Percentiles rank a stretch among this genome's conserved stretches.
Evolutionary conservation across 2,888 invertebrate species (phyloP).

Genomic region (Morinoia aosen): DNA sequence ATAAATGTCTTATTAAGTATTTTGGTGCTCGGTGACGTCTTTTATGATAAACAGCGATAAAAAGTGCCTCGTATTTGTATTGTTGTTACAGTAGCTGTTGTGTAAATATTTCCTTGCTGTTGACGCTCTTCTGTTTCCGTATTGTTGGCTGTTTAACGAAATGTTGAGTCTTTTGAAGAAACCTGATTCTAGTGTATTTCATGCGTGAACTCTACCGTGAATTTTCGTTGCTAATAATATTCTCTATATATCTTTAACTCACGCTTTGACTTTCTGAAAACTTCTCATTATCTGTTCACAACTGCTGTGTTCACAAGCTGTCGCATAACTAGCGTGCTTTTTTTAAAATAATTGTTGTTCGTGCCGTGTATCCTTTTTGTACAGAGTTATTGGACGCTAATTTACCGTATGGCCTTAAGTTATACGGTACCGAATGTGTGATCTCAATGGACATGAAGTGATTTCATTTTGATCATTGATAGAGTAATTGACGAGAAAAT

Average conservation of each 20-base stretch:
- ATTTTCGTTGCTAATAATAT: background rate
- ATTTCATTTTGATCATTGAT: background rate
- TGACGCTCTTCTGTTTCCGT: constrained; percentile 6
- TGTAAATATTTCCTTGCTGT: constrained; percentile 40
- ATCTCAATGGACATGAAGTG: background rate
- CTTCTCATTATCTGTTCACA: background rate
- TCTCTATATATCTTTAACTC: background rate
- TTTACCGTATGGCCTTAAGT: background rate
- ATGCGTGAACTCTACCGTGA: background rate
- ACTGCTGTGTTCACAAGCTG: background rate
- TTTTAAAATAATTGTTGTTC: background rate
- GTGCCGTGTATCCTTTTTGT: background rate
- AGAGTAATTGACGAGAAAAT: background rate
- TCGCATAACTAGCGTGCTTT: background rate
- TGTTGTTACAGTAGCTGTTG: constrained; percentile 19
- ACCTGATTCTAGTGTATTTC: background rate
- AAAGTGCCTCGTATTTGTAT: constrained; percentile 16
- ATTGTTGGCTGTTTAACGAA: constrained; percentile 12
- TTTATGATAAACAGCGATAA: constrained; percentile 12
- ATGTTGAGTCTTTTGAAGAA: background rate
- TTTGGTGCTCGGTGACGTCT: constrained; percentile 32
- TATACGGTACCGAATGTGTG: background rate
- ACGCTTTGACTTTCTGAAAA: background rate
- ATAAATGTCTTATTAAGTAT: background rate
- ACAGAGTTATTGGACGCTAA: background rate